Evolutionary conservation across 2,797 vertebrate genomes (phyloP).

Genomic region (Sebastiscus albofasciatus): DNA sequence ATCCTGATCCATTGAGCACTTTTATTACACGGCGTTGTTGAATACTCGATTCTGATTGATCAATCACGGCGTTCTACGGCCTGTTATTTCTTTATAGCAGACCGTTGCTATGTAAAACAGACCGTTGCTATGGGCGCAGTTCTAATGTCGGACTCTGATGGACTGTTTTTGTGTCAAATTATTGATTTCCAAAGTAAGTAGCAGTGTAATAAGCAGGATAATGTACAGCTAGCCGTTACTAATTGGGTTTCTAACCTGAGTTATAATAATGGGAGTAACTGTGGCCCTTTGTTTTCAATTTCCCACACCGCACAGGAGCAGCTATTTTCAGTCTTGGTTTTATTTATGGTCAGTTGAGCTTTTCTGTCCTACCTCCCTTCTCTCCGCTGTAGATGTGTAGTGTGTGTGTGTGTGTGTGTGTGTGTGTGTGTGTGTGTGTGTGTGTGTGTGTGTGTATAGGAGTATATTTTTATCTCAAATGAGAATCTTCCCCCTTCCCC

Average conservation of each 20-base stretch:
- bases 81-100: no score
- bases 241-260: neutral
- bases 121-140: no score
- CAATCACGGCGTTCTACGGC: no score
- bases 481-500: constrained; percentile 63
- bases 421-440: constrained; percentile 20
- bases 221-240: no score
- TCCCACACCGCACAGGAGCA: constrained; percentile 31
- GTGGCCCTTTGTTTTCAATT: constrained; percentile 38
- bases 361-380: constrained; percentile 27
- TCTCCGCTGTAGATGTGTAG: constrained; percentile 2
- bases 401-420: constrained; percentile 12
- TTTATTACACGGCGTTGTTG: neutral
- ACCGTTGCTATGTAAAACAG: no score
- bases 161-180: no score
- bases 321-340: constrained; percentile 35
- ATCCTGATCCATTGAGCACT: neutral
- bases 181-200: no score
- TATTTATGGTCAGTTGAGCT: constrained; percentile 22
- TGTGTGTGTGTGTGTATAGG: constrained; percentile 15
- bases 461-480: constrained; percentile 78
- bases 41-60: no score
- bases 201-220: no score
- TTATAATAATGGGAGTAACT: constrained; percentile 1
- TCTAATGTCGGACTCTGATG: no score